Conservation (phyloP, 2,888 invertebrate species). For the Ophioninae sp. region DNA sequence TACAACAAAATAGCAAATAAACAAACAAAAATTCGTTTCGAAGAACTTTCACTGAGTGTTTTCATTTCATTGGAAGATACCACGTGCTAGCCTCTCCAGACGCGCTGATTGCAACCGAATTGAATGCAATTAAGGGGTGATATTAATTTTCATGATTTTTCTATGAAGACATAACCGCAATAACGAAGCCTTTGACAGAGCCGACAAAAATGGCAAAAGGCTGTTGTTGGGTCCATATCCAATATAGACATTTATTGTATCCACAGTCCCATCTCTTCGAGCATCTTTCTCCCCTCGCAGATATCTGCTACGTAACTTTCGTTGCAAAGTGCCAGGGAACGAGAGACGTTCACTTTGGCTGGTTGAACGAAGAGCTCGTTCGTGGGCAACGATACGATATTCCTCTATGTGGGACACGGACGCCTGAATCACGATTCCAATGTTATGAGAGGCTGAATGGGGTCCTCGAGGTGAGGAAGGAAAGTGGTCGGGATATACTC, state of each 20-base stretch:
- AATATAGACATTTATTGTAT: neutral
- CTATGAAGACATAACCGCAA: no score
- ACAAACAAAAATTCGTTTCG: no score
- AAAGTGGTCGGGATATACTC: conserved; percentile 64
- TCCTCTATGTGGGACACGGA: conserved; percentile 74
- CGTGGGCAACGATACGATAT: conserved; percentile 42
- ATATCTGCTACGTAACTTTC: conserved; percentile 56
- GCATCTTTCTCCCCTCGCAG: conserved; percentile 47
- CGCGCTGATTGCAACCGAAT: no score
- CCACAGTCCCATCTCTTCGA: conserved; percentile 15
- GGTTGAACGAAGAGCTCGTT: conserved; percentile 35
- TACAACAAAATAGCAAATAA: no score
- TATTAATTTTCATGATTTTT: no score
- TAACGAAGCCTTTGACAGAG: no score
- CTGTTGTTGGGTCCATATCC: neutral
- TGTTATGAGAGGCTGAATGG: conserved; percentile 71
- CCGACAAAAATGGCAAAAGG: no score
- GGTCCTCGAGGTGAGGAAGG: conserved; percentile 66
- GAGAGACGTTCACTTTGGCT: conserved; percentile 61
- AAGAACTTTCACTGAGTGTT: no score
- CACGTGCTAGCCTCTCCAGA: no score
- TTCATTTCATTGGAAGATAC: no score
- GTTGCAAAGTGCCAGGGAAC: conserved; percentile 29
- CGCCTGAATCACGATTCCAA: conserved; percentile 73
- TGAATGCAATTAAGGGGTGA: no score